These are phyloP conservation scores for Dendrocincla tyrannina DNA, from an alignment of 2,797 vertebrate genomes.

Conservation along the genomic window DNA sequence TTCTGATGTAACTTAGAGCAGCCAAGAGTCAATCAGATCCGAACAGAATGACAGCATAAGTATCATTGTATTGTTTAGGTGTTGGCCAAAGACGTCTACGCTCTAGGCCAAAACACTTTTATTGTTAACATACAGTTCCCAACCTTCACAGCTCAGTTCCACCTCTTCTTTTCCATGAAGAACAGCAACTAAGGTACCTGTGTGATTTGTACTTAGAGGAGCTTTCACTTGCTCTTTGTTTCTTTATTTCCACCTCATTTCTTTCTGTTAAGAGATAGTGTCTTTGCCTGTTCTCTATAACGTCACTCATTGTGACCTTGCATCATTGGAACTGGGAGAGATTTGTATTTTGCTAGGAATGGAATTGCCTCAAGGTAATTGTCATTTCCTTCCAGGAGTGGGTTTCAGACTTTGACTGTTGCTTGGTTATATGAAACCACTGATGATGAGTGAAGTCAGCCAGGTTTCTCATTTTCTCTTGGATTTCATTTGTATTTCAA, in stretches of 20 bases:
- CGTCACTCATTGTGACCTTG: not conserved
- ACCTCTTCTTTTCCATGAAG: not conserved
- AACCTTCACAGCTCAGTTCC: not conserved
- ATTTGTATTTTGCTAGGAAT: not conserved
- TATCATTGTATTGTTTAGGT: not conserved
- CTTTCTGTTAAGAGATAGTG: not conserved
- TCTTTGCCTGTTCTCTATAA: not conserved
- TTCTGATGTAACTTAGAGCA: not conserved
- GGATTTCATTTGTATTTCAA: slow-evolving; percentile 43
- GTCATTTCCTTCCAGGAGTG: slow-evolving; percentile 10
- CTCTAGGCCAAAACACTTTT: not conserved
- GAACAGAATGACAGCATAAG: not conserved
- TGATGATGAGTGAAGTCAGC: not conserved
- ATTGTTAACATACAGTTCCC: not conserved
- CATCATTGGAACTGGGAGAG: not conserved
- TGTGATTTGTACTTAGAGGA: not conserved
- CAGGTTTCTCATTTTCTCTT: not conserved
- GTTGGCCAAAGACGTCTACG: not conserved
- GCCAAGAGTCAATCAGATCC: not conserved
- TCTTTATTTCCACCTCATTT: not conserved
- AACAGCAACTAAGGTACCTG: not conserved
- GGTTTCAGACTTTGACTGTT: not conserved
- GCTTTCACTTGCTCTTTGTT: not conserved
- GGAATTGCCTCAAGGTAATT: slow-evolving; percentile 11
- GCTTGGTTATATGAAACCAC: not conserved